Percentiles rank a stretch among this genome's conserved stretches.
phyloP scores from a whole-genome alignment of 2,113 vertebrate species.

The Cromileptes altivelis region DNA sequence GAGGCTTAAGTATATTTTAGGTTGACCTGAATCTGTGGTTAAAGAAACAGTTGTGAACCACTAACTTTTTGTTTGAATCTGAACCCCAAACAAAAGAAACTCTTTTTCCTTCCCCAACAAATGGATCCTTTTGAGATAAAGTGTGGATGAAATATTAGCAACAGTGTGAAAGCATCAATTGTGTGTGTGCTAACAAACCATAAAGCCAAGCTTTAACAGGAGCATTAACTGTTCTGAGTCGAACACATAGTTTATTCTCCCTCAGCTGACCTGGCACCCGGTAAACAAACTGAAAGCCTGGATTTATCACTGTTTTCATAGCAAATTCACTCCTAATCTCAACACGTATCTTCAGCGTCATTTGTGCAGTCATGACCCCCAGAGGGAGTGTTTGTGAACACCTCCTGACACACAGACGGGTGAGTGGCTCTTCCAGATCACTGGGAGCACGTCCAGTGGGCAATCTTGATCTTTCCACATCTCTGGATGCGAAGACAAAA shows the following conservation, averaged over 20 bases:
- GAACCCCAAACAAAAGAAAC: conserved; percentile 37
- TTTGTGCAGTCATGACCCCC: conserved; percentile 19
- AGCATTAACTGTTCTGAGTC: conserved; percentile 72
- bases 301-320: conserved; percentile 73
- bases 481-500: conserved; percentile 3
- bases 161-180: conserved; percentile 64
- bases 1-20: conserved; percentile 13
- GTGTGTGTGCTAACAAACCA: conserved; percentile 63
- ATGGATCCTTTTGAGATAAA: conserved; percentile 33
- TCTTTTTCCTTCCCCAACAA: conserved; percentile 32
- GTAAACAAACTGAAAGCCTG: conserved; percentile 44
- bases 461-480: not conserved
- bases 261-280: conserved; percentile 45
- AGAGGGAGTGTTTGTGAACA: not conserved
- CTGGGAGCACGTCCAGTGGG: conserved; percentile 16
- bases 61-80: conserved; percentile 16
- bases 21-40: not conserved
- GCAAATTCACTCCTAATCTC: conserved; percentile 65
- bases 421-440: conserved; percentile 19
- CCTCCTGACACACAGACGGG: conserved; percentile 14
- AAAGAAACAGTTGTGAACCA: not conserved
- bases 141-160: conserved; percentile 56
- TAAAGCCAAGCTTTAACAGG: conserved; percentile 68
- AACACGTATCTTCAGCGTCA: conserved; percentile 48
- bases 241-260: conserved; percentile 45